These are phyloP conservation scores for Stercorarius parasiticus DNA, from an alignment of 2,113 vertebrate genomes.

Conservation along the genomic window DNA sequence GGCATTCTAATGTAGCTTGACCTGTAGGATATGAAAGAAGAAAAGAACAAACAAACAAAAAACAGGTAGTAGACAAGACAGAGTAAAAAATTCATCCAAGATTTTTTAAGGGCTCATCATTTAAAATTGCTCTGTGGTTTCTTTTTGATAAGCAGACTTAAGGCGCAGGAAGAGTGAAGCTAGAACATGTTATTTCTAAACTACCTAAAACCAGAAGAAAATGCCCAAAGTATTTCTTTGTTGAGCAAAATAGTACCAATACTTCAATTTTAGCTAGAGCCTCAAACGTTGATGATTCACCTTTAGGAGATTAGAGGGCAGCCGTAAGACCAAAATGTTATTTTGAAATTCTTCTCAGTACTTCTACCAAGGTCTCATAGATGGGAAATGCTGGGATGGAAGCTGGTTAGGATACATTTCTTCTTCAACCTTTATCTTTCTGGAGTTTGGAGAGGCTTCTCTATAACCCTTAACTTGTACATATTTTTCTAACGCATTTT, in stretches of 20 bases:
- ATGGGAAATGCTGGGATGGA: background rate
- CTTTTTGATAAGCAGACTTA: background rate
- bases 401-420: background rate
- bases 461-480: background rate
- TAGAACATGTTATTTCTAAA: background rate
- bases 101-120: fast-evolving
- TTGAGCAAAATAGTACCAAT: background rate
- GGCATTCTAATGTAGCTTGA: background rate
- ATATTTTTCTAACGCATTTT: background rate
- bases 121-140: background rate
- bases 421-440: background rate
- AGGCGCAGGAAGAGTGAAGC: background rate
- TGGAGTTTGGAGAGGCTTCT: background rate
- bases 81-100: background rate
- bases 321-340: background rate
- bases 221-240: background rate
- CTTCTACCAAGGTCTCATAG: background rate
- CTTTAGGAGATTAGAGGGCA: background rate
- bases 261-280: background rate
- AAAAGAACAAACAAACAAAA: background rate
- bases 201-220: background rate
- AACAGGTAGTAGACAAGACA: background rate
- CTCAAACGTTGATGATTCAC: background rate
- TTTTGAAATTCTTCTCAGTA: background rate
- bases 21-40: background rate